Evolutionary conservation across 2,797 vertebrate species (phyloP), one percentile per base, ranked within the genome.

Genomic region (Sebastes baramenuke): DNA sequence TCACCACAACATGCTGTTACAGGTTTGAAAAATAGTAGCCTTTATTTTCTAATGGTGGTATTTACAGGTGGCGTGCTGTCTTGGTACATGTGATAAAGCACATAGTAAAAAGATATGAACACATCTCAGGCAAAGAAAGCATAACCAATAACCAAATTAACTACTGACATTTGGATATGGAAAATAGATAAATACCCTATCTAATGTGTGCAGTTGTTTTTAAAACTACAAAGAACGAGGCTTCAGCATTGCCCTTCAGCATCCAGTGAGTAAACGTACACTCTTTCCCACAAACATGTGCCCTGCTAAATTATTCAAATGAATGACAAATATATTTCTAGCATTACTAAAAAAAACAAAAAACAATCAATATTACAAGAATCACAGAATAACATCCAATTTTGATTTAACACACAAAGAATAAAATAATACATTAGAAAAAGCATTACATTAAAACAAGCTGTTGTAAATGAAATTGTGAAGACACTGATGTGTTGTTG

Each of bases 31-130:
- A 95, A 95, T 94, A 95, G 89, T 93, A 90, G 88, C 87, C 91
- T 96, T 96, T 96, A 95, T 95, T 96, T 93, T 90, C 87, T 85
- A 79, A 90, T 87, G 91, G 92, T 94, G 90, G 86, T 94, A 93
- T 94, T 93, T 93, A 95, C 93, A 95, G 80, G 88, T 88, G 86
- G 73, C 66, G 84, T 93, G 90, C 78, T 91, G 72, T 88, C 74
- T 85, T 83, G 81, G 82, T 89, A 91, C 85, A 92, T 88, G 79
- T 88, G 72, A 60, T 85, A 79, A 90, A 83, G 78, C 85, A 87
- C 84, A 85, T 58, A 69, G 68, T 87, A 88, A 87, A 92, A 87
- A 87, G 42, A 89, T 64, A 78, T 52, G 81, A 92, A 93, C 72
- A 81, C 62, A 93, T 88, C 46, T 87, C 86, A 87, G 89, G 85